A percentile compares a stretch with the other conserved stretches of the same genome.
Evolutionary conservation across 2,888 invertebrate species (phyloP).

Genomic region (Corbicula japonica): DNA sequence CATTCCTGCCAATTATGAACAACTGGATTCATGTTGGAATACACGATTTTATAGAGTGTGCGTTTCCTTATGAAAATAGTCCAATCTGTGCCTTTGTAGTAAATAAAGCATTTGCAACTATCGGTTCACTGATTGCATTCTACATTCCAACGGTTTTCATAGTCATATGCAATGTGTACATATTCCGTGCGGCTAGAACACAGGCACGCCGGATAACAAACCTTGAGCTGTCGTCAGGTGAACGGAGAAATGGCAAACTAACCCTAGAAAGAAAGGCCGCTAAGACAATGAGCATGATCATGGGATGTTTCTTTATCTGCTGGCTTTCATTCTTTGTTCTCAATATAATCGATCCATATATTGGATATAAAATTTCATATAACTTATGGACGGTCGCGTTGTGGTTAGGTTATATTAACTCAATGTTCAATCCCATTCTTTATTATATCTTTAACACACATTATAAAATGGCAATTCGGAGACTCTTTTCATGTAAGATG

Average conservation of each 20-base stretch:
- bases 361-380: constrained; percentile 81
- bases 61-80: constrained; percentile 67
- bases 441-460: constrained; percentile 80
- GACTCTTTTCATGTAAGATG: constrained; percentile 76
- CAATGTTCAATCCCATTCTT: constrained; percentile 80
- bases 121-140: constrained; percentile 83
- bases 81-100: constrained; percentile 81
- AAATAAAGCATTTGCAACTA: constrained; percentile 80
- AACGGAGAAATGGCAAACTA: constrained; percentile 78
- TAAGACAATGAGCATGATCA: constrained; percentile 83
- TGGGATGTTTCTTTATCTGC: constrained; percentile 84
- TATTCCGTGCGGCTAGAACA: constrained; percentile 80
- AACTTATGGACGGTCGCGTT: constrained; percentile 79
- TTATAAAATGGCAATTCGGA: constrained; percentile 80
- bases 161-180: constrained; percentile 81
- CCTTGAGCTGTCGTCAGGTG: constrained; percentile 76
- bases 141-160: constrained; percentile 84
- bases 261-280: constrained; percentile 84
- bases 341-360: constrained; percentile 82
- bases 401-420: constrained; percentile 84
- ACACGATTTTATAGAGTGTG: constrained; percentile 77
- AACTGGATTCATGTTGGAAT: constrained; percentile 83
- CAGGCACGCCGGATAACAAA: constrained; percentile 82
- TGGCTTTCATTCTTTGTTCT: constrained; percentile 84
- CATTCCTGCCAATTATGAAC: constrained; percentile 82